These are phyloP conservation scores for Lutraria lutraria DNA, from an alignment of 2,888 invertebrate genomes.

Conservation along the genomic window DNA sequence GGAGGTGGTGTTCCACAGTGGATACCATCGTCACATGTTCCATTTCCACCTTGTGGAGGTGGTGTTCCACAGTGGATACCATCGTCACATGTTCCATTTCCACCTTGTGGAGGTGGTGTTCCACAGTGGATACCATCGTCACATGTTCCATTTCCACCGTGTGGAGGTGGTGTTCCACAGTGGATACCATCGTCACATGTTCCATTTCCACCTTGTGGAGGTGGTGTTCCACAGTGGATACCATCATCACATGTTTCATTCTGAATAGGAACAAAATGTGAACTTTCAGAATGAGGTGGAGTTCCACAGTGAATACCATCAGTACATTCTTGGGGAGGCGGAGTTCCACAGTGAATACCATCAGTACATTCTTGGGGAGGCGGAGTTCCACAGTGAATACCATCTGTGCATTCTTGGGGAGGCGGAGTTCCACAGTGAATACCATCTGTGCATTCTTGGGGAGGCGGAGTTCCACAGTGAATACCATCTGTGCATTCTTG, in stretches of 20 bases:
- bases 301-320: conserved; percentile 69
- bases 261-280: conserved; percentile 55
- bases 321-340: conserved; percentile 49
- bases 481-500: conserved; percentile 66
- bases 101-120: conserved; percentile 60
- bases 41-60: conserved; percentile 54
- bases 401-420: conserved; percentile 62
- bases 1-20: conserved; percentile 73
- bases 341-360: conserved; percentile 64
- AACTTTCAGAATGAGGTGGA: conserved; percentile 57
- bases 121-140: conserved; percentile 69
- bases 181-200: conserved; percentile 62
- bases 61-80: conserved; percentile 70
- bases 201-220: conserved; percentile 43
- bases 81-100: conserved; percentile 57
- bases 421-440: conserved; percentile 65
- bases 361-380: conserved; percentile 57
- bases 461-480: conserved; percentile 72
- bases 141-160: conserved; percentile 53
- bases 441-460: conserved; percentile 59
- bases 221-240: conserved; percentile 68
- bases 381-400: conserved; percentile 64
- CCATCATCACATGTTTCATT: conserved; percentile 64
- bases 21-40: conserved; percentile 62
- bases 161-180: conserved; percentile 64